A percentile compares a stretch with the other conserved stretches of the same genome.
Evolutionary conservation across 2,888 invertebrate species (phyloP).

Genomic region (Agonopterix arenella): DNA sequence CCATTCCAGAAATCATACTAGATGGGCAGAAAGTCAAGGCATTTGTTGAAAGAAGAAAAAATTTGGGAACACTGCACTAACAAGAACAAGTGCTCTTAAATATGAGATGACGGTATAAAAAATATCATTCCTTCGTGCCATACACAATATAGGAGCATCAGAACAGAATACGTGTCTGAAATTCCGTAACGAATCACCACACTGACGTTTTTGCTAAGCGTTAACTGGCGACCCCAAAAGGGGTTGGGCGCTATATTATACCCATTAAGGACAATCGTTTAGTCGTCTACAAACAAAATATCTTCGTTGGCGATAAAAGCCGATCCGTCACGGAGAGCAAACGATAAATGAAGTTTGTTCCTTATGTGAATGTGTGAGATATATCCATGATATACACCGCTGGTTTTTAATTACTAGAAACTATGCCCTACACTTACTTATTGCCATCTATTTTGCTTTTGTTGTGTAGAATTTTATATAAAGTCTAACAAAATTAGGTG

Average conservation of each 20-base stretch:
- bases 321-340: constrained; percentile 37
- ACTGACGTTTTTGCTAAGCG: constrained; percentile 54
- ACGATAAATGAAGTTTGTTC: constrained; percentile 6
- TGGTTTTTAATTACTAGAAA: no score
- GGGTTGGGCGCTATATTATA: constrained; percentile 44
- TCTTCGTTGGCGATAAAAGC: constrained; percentile 33
- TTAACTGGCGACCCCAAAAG: constrained; percentile 51
- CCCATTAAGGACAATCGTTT: constrained; percentile 55
- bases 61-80: no score
- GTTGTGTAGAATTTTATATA: no score
- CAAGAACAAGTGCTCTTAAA: no score
- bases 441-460: no score
- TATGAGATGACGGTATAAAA: no score
- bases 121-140: no score
- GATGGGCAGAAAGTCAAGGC: no score
- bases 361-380: neutral
- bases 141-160: neutral
- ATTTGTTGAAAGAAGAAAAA: no score
- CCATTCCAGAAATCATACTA: no score
- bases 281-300: constrained; percentile 47
- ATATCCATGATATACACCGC: neutral
- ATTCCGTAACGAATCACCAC: constrained; percentile 52
- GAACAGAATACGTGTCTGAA: constrained; percentile 30
- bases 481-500: no score
- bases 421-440: no score